Evolutionary conservation across 1,140 invertebrate species (phyloP), one percentile per base, ranked within the genome.

Genomic region (Drosophila watanabei): DNA sequence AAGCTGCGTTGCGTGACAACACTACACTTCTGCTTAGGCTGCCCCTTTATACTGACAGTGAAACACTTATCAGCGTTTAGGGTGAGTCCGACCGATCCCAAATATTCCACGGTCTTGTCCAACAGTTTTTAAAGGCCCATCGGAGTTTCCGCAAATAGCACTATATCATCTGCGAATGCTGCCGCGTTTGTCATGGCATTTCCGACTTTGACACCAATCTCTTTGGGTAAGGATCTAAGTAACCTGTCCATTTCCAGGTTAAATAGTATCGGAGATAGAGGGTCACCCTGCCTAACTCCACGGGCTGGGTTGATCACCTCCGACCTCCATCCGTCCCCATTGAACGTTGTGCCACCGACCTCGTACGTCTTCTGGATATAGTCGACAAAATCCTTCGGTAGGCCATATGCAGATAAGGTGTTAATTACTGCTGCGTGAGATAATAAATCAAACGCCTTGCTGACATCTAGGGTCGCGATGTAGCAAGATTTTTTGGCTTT

Each of bases 401-500:
- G 43, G 33, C 66, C 59, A 48, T 75, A 60, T 2, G 54, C 54
- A 32, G 37, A 30, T 6, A 72, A n/a, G 11, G 45, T 70, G 11
- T 70, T 39, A 24, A 41, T 28, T 6, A 61, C 30, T 9, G 32
- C 35, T 4, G 56, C 33, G 32, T 51, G 56, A 7, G 48, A 70
- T 24, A 59, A 28, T 2, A 30, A 64, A 30, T 60, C 69, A 39
- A 71, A 63, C 41, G 41, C 69, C 18, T 68, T 75, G 37, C 70
- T 62, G 1, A 75, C 51, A 75, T 78, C 70, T 2, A 68, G n/a
- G 4, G 51, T 65, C 1, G 28, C 75, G 18, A 60, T 56, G 37
- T 68, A 68, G 20, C 75, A 75, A 7, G 49, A 68, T 52, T 39
- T 59, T 11, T 8, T 46, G 6, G 39, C 60, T 60, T 11, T 63